phyloP scores from a whole-genome alignment of 2,888 invertebrate species.

The Emmelina monodactyla region DNA sequence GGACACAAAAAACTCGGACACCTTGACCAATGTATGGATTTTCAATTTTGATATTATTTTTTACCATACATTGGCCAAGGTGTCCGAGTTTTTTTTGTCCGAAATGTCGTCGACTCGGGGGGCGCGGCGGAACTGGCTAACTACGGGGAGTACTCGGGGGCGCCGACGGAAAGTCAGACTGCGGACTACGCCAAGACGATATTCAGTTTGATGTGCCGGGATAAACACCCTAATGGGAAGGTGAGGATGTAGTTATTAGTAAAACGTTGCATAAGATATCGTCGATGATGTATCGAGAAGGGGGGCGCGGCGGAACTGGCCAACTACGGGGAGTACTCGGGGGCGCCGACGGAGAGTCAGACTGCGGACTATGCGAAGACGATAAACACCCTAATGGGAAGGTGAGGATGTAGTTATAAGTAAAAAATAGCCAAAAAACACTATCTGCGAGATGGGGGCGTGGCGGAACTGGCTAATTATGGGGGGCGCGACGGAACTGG shows the following conservation, averaged over 20 bases:
- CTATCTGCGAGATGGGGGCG: conserved; percentile 95
- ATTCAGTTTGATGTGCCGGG: conserved; percentile 90
- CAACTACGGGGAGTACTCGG: conserved; percentile 99
- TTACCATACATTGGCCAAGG: no score
- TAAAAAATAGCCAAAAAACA: conserved; percentile 84
- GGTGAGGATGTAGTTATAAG: conserved; percentile 78
- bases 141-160: conserved; percentile 99
- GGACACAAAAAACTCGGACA: no score
- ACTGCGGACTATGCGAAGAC: conserved; percentile 99
- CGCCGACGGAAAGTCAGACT: conserved; percentile 98
- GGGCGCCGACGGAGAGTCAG: conserved; percentile 98
- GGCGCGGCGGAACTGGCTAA: conserved; percentile 94
- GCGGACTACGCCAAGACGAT: conserved; percentile 99
- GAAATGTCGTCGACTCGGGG: conserved; percentile 92
- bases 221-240: conserved; percentile 80
- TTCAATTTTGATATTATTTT: no score
- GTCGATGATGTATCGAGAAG: no score
- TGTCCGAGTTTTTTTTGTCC: no score
- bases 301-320: conserved; percentile 94
- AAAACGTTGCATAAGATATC: no score
- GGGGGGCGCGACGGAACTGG: conserved; percentile 94
- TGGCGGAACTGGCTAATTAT: conserved; percentile 95
- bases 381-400: conserved; percentile 93
- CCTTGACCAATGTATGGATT: no score
- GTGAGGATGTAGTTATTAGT: no score